Percentiles rank a stretch among this genome's conserved stretches.
Evolutionary conservation across 2,113 vertebrate genomes (phyloP).

Genomic region (Rutilus rutilus): DNA sequence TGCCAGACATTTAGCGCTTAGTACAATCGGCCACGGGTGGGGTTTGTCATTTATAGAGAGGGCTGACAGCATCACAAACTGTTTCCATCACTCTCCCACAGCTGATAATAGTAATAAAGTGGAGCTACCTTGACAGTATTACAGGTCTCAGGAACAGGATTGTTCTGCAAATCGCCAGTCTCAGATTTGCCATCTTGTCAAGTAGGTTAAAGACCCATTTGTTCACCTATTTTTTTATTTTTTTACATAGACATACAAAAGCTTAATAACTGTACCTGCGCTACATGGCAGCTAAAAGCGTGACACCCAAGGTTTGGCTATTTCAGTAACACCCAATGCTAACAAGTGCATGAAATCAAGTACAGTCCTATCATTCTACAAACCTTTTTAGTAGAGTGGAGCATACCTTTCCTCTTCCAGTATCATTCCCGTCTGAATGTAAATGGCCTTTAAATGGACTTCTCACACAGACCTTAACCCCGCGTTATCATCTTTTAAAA

Average conservation of each 20-base stretch:
- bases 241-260: background rate
- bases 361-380: background rate
- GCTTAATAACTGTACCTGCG: background rate
- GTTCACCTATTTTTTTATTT: background rate
- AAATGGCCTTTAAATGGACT: background rate
- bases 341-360: background rate
- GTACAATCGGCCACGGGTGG: slow-evolving; percentile 15
- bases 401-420: background rate
- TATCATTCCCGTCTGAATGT: background rate
- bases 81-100: slow-evolving; percentile 25
- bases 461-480: background rate
- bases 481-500: background rate
- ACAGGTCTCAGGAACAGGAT: slow-evolving; percentile 57
- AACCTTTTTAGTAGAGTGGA: background rate
- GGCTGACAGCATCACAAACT: slow-evolving; percentile 30
- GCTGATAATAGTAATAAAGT: slow-evolving; percentile 43
- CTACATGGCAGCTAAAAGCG: background rate
- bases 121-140: slow-evolving; percentile 55
- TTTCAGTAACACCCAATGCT: background rate
- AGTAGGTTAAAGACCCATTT: slow-evolving; percentile 54
- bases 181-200: slow-evolving; percentile 70
- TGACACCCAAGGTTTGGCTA: background rate
- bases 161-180: slow-evolving; percentile 49
- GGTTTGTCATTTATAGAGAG: slow-evolving; percentile 40
- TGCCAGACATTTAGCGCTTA: slow-evolving; percentile 17